A percentile compares a stretch with the other conserved stretches of the same genome.
phyloP scores from a whole-genome alignment of 2,797 vertebrate genomes.

The Pterois miles region DNA sequence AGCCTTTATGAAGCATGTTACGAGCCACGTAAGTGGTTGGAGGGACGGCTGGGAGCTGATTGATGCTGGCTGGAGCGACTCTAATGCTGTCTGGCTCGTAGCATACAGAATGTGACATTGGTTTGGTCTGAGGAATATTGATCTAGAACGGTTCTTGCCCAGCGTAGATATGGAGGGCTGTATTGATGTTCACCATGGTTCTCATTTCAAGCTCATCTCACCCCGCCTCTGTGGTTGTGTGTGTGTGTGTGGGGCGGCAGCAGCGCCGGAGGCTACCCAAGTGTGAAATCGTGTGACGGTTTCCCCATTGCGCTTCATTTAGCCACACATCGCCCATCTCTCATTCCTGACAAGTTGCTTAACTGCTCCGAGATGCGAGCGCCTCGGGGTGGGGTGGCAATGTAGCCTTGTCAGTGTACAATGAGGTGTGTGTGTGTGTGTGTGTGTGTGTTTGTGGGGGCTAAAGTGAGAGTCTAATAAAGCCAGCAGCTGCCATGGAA shows the following conservation, averaged over 20 bases:
- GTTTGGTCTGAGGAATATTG: conserved; percentile 74
- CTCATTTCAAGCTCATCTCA: conserved; percentile 75
- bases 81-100: conserved; percentile 67
- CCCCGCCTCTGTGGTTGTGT: conserved; percentile 44
- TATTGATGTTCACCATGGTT: conserved; percentile 74
- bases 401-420: conserved; percentile 63
- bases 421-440: conserved; percentile 43
- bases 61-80: conserved; percentile 61
- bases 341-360: conserved; percentile 88
- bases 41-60: conserved; percentile 53
- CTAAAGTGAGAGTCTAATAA: conserved; percentile 83
- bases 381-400: conserved; percentile 65
- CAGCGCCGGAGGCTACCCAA: conserved; percentile 68
- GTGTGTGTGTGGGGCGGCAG: conserved; percentile 20
- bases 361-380: conserved; percentile 77
- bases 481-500: conserved; percentile 85
- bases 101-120: conserved; percentile 71
- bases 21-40: conserved; percentile 48
- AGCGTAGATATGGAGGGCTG: conserved; percentile 60
- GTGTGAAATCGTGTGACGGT: conserved; percentile 82
- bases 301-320: conserved; percentile 86
- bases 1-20: conserved; percentile 66
- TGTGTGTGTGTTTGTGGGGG: conserved; percentile 34
- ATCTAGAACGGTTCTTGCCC: conserved; percentile 62
- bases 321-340: conserved; percentile 82